phyloP scores from a whole-genome alignment of 2,797 vertebrate species.

The Chrysocyon brachyurus region DNA sequence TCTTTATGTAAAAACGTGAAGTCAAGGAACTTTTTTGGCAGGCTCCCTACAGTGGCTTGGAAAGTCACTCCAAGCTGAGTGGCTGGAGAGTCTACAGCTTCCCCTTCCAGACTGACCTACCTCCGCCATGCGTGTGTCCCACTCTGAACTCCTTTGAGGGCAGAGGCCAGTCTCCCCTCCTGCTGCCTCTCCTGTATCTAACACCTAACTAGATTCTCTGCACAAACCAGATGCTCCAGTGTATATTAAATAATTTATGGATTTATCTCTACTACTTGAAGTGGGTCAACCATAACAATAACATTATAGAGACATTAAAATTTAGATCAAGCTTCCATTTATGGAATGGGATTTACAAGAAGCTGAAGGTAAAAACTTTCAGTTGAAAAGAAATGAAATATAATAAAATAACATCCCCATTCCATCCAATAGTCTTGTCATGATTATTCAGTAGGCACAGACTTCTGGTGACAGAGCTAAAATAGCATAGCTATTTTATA shows the following conservation, averaged over 20 bases:
- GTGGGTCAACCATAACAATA: conserved; percentile 11
- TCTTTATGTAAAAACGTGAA: conserved; percentile 15
- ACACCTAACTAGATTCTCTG: neutral
- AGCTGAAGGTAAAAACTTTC: conserved; percentile 59
- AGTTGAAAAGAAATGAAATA: conserved; percentile 65
- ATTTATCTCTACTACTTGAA: conserved; percentile 50
- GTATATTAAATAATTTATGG: neutral
- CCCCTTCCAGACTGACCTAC: neutral
- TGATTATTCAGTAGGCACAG: conserved; percentile 47
- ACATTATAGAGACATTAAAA: conserved; percentile 45
- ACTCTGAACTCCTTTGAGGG: neutral
- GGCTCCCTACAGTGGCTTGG: neutral
- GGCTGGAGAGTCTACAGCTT: no score
- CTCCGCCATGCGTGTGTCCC: rapidly evolving
- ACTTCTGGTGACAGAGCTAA: conserved; percentile 34
- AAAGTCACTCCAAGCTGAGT: no score
- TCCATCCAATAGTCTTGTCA: conserved; percentile 3
- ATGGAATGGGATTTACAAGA: conserved; percentile 34
- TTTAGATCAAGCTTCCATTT: conserved; percentile 55
- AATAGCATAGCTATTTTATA: neutral
- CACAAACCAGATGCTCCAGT: neutral
- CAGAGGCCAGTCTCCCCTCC: neutral
- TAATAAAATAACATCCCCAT: conserved; percentile 57
- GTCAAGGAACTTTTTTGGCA: neutral
- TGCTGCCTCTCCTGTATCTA: neutral